Conservation (phyloP, 2,888 invertebrate genomes). For the Ferdinandea cuprea region DNA sequence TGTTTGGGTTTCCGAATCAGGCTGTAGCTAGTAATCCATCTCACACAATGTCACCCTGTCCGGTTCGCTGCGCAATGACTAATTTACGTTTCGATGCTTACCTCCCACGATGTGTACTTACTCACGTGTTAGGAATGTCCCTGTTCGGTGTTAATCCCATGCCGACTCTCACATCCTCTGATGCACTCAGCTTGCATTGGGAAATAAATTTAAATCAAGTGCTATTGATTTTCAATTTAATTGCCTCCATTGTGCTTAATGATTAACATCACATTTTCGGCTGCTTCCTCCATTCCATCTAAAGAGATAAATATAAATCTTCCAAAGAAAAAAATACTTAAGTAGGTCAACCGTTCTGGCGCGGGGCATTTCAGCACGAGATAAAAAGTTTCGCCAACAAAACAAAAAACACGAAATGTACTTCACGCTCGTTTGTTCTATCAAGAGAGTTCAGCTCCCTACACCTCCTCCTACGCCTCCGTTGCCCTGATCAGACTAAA, state of each 20-base stretch:
- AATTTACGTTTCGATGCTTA: not conserved
- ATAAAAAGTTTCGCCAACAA: constrained; percentile 1
- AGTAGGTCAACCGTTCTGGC: constrained; percentile 51
- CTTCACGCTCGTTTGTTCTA: constrained; percentile 47
- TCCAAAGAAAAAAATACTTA: constrained; percentile 38
- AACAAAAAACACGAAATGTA: constrained; percentile 11
- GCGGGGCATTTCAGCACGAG: constrained; percentile 13
- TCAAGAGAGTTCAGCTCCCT: constrained; percentile 3
- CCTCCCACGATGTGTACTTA: constrained; percentile 30
- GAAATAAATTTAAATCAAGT: constrained; percentile 59
- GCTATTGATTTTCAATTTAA: constrained; percentile 65
- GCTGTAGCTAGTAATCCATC: no score
- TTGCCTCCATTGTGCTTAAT: constrained; percentile 44
- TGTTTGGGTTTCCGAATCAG: constrained; percentile 17
- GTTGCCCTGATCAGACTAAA: no score
- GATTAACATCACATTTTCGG: constrained; percentile 27
- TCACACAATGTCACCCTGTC: no score
- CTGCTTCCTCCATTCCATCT: constrained; percentile 3
- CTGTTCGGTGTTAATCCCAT: constrained; percentile 33
- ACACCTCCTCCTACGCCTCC: not conserved
- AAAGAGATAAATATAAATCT: constrained; percentile 41
- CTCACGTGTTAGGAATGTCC: constrained; percentile 26
- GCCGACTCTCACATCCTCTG: constrained; percentile 24
- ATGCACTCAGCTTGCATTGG: constrained; percentile 18
- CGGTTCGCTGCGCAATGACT: not conserved